Percentiles rank a stretch among this genome's conserved stretches.
These are phyloP conservation scores for Tenthredo amoena DNA, from an alignment of 2,888 invertebrate species.

Conservation along the genomic window DNA sequence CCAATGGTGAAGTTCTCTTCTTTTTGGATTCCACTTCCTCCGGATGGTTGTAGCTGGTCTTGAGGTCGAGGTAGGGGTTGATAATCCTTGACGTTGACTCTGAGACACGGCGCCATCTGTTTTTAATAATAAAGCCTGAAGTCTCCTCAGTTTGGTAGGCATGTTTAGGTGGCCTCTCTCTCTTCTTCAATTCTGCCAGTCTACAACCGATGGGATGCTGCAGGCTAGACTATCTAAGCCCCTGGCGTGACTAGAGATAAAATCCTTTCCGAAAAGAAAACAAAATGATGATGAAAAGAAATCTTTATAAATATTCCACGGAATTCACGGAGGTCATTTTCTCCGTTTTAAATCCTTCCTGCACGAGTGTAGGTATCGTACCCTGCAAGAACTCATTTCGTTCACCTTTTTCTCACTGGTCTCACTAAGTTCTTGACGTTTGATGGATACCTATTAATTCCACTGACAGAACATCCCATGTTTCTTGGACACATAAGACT, in stretches of 20 bases:
- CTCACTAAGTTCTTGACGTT: neutral
- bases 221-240: constrained; percentile 33
- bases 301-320: neutral
- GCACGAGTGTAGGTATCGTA: neutral
- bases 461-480: neutral
- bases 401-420: neutral
- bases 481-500: neutral
- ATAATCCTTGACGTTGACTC: constrained; percentile 56
- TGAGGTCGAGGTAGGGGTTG: constrained; percentile 1
- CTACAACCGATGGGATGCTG: constrained; percentile 43
- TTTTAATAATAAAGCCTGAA: constrained; percentile 55
- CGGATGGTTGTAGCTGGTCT: constrained; percentile 33
- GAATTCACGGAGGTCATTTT: neutral
- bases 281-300: neutral
- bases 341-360: neutral
- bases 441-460: constrained; percentile 7
- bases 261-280: neutral
- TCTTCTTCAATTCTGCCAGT: constrained; percentile 5
- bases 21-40: constrained; percentile 25
- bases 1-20: neutral
- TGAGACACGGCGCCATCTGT: constrained; percentile 58
- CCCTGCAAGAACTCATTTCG: neutral
- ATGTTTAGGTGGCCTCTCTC: constrained; percentile 20
- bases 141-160: constrained; percentile 18
- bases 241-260: constrained; percentile 40